Conservation (phyloP, 2,888 invertebrate genomes). For the Neoscelio sp. region DNA sequence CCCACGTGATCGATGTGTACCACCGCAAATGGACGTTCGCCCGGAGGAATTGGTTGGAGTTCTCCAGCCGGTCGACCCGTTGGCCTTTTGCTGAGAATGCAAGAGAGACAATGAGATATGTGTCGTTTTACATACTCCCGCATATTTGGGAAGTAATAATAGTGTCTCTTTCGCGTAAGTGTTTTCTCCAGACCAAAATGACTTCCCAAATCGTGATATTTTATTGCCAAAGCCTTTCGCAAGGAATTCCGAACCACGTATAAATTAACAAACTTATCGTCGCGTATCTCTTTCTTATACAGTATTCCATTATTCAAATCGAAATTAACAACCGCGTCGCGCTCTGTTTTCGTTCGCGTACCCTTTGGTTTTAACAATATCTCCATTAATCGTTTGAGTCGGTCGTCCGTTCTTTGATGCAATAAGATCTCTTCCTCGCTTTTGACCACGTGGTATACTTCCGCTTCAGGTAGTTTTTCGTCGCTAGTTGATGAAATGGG, state of each 20-base stretch:
- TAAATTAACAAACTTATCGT: not conserved
- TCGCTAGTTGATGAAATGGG: constrained; percentile 2
- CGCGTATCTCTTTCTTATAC: constrained; percentile 2
- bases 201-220: constrained; percentile 62
- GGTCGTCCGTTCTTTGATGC: constrained; percentile 14
- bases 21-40: constrained; percentile 57
- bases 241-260: constrained; percentile 40
- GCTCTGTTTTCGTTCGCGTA: not conserved
- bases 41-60: constrained; percentile 66
- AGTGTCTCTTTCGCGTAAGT: constrained; percentile 25
- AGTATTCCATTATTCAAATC: constrained; percentile 19
- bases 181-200: constrained; percentile 58
- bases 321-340: not conserved
- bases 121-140: constrained; percentile 65
- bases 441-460: not conserved
- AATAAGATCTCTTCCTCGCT: constrained; percentile 17
- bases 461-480: not conserved
- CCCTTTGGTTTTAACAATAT: constrained; percentile 8
- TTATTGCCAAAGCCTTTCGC: constrained; percentile 36
- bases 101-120: constrained; percentile 62
- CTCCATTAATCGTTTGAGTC: constrained; percentile 16
- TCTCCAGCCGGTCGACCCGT: constrained; percentile 65
- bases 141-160: constrained; percentile 68
- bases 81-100: constrained; percentile 50
- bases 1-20: constrained; percentile 61